phyloP scores from a whole-genome alignment of 2,888 invertebrate species.

The Dorcus hopei region DNA sequence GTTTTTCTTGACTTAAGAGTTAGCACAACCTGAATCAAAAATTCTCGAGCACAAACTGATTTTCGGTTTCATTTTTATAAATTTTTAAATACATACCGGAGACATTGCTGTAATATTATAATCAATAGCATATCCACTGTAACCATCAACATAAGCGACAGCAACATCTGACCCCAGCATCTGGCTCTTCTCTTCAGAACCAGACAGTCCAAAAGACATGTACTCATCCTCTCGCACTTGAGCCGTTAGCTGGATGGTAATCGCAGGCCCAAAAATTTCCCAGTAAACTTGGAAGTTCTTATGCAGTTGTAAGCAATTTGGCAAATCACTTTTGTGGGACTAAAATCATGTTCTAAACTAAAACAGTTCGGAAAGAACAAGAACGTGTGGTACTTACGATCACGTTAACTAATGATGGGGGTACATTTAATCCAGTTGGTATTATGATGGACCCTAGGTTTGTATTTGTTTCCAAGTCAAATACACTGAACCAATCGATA shows the following conservation, averaged over 20 bases:
- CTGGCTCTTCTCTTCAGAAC: slow-evolving; percentile 63
- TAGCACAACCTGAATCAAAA: no score
- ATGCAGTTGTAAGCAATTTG: slow-evolving; percentile 84
- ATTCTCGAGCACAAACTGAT: background rate
- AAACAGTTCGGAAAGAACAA: background rate
- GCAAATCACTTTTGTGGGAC: slow-evolving; percentile 64
- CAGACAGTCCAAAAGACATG: slow-evolving; percentile 87
- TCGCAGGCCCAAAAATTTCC: slow-evolving; percentile 87
- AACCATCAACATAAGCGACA: slow-evolving; percentile 69
- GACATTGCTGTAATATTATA: slow-evolving; percentile 82
- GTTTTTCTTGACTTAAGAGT: no score
- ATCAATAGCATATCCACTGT: slow-evolving; percentile 73
- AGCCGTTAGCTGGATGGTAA: slow-evolving; percentile 80
- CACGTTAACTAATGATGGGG: slow-evolving; percentile 74
- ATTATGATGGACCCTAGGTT: slow-evolving; percentile 74
- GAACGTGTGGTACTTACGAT: slow-evolving; percentile 38
- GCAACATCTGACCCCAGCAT: slow-evolving; percentile 87
- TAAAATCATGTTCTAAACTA: slow-evolving; percentile 29
- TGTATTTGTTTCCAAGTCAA: slow-evolving; percentile 64
- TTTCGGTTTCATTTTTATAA: no score
- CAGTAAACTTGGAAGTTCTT: slow-evolving; percentile 79
- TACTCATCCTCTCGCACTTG: slow-evolving; percentile 75
- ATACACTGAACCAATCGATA: slow-evolving; percentile 82
- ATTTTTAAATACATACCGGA: slow-evolving; percentile 56
- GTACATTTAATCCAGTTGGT: slow-evolving; percentile 79